Evolutionary conservation across 2,888 invertebrate species (phyloP).

Genomic region (Oxystoma pomonae): DNA sequence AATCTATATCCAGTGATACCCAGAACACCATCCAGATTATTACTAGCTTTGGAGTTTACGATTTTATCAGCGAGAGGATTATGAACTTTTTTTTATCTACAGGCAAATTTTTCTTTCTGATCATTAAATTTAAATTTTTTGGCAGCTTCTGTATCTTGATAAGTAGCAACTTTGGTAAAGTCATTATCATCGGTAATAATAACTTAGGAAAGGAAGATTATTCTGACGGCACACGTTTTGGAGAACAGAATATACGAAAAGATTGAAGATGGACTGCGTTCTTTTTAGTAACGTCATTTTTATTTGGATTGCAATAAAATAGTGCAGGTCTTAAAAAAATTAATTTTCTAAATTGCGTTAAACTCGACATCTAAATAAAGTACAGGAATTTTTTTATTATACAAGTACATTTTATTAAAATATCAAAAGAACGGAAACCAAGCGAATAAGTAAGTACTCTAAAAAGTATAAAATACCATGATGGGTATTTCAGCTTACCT

Average conservation of each 20-base stretch:
- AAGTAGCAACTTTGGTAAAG: conserved; percentile 28
- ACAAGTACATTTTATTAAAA: no score
- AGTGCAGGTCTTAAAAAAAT: no score
- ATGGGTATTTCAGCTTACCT: not conserved
- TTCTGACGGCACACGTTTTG: no score
- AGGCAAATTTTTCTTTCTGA: conserved; percentile 12
- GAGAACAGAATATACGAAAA: no score
- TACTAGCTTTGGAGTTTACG: conserved; percentile 2
- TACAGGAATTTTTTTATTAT: no score
- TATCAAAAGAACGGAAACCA: no score
- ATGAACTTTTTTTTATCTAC: not conserved
- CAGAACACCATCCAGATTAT: conserved; percentile 58
- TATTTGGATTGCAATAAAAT: conserved; percentile 12
- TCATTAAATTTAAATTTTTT: conserved; percentile 38
- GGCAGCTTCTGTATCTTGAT: conserved; percentile 18
- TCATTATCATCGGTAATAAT: conserved; percentile 34
- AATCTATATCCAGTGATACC: conserved; percentile 80
- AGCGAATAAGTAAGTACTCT: no score
- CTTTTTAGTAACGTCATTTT: not conserved
- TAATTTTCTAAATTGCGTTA: no score
- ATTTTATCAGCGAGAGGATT: not conserved
- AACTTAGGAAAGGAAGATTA: no score
- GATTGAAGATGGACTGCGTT: no score
- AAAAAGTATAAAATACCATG: no score
- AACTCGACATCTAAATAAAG: no score